phyloP scores from a whole-genome alignment of 2,888 invertebrate species.

The Phyto melanocephala region DNA sequence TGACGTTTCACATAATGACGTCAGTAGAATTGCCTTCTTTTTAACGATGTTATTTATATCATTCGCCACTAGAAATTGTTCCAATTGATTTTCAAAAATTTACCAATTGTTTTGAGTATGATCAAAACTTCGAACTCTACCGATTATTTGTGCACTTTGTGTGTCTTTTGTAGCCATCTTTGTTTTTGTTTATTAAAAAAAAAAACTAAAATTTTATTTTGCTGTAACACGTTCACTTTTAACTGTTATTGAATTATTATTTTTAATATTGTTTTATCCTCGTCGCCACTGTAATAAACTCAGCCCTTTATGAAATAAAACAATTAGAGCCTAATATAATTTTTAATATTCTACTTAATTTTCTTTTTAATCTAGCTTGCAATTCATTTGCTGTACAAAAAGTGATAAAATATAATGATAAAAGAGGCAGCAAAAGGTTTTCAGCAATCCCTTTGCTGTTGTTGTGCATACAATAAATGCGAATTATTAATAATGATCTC shows the following conservation, averaged over 20 bases:
- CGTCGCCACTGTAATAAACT: constrained; percentile 55
- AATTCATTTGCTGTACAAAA: too few relatives aligned
- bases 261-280: constrained; percentile 14
- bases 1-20: constrained; percentile 42
- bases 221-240: background rate
- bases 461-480: too few relatives aligned
- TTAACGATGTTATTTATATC: constrained; percentile 21
- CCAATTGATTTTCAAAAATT: constrained; percentile 40
- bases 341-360: too few relatives aligned
- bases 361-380: too few relatives aligned
- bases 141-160: constrained; percentile 34
- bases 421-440: too few relatives aligned
- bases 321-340: too few relatives aligned
- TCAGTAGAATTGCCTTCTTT: constrained; percentile 58
- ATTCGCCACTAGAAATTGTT: constrained; percentile 55
- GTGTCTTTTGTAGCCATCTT: constrained; percentile 6
- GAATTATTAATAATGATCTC: too few relatives aligned
- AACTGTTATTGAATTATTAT: background rate
- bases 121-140: constrained; percentile 48
- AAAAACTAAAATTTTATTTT: background rate
- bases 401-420: too few relatives aligned
- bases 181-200: background rate
- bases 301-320: too few relatives aligned
- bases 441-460: too few relatives aligned
- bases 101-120: constrained; percentile 52